Percentiles rank a stretch among this genome's conserved stretches.
These are phyloP conservation scores for Linurgus olivaceus DNA, from an alignment of 2,797 vertebrate genomes.

Conservation along the genomic window DNA sequence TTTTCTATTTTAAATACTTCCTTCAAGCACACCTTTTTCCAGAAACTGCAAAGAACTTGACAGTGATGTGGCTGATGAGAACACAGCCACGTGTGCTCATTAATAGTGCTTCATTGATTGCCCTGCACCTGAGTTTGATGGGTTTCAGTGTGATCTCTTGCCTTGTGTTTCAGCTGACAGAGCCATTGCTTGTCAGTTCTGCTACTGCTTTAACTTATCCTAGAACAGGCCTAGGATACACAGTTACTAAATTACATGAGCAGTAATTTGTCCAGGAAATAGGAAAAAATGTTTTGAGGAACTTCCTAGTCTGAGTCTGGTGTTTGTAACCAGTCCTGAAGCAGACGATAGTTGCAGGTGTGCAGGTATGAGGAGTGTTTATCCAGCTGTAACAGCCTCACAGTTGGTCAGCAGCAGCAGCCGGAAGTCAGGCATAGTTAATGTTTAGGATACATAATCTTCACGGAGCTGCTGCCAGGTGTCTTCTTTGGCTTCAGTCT, in stretches of 20 bases:
- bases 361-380: conserved; percentile 29
- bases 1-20: neutral
- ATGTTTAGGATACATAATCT: conserved; percentile 6
- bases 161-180: neutral
- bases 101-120: neutral
- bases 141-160: neutral
- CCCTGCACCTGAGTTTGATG: neutral
- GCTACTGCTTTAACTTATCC: neutral
- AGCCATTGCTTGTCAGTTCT: neutral
- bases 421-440: conserved; percentile 9
- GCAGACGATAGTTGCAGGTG: neutral
- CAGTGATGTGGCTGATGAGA: neutral
- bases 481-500: conserved; percentile 4
- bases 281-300: neutral
- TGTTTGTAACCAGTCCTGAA: neutral
- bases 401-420: neutral
- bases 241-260: neutral
- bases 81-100: neutral
- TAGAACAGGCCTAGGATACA: neutral
- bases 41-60: neutral
- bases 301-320: neutral
- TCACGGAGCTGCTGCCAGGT: conserved; percentile 28
- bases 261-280: neutral
- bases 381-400: conserved; percentile 13
- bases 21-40: neutral